Evolutionary conservation across 2,888 invertebrate genomes (phyloP).

Genomic region (Callosobruchus maculatus): DNA sequence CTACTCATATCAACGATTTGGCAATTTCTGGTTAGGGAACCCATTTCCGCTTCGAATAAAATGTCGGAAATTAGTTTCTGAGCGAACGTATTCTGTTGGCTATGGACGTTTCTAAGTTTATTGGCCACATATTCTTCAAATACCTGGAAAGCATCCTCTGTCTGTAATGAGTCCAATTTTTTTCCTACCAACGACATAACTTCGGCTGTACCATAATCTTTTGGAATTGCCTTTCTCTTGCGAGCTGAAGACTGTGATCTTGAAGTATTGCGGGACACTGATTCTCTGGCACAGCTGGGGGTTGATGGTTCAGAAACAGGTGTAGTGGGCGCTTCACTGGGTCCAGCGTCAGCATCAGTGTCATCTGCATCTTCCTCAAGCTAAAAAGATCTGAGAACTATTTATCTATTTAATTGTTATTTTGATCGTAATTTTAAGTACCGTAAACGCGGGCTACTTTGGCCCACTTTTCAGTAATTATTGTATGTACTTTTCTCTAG

Average conservation of each 20-base stretch:
- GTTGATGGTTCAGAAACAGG: not conserved
- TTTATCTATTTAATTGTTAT: not conserved
- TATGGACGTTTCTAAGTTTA: slow-evolving; percentile 3
- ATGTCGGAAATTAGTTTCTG: slow-evolving; percentile 9
- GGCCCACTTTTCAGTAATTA: too few relatives aligned
- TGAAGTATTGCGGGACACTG: not conserved
- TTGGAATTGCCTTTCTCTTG: not conserved
- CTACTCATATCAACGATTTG: slow-evolving; percentile 7
- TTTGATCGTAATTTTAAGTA: not conserved
- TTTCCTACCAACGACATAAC: not conserved
- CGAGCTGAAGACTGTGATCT: not conserved
- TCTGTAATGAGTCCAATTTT: not conserved
- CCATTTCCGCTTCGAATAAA: slow-evolving; percentile 7
- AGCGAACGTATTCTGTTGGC: slow-evolving; percentile 3
- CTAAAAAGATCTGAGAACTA: not conserved
- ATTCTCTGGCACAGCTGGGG: not conserved
- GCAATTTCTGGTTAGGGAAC: slow-evolving; percentile 4
- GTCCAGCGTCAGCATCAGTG: not conserved
- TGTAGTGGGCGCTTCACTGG: not conserved
- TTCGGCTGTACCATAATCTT: slow-evolving; percentile 1
- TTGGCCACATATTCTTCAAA: slow-evolving; percentile 5
- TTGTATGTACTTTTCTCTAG: too few relatives aligned
- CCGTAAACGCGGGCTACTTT: too few relatives aligned
- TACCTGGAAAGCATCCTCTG: not conserved
- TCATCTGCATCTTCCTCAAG: too few relatives aligned